These are phyloP conservation scores for Rhagoletis pomonella DNA, from an alignment of 1,140 invertebrate genomes.

Conservation along the genomic window DNA sequence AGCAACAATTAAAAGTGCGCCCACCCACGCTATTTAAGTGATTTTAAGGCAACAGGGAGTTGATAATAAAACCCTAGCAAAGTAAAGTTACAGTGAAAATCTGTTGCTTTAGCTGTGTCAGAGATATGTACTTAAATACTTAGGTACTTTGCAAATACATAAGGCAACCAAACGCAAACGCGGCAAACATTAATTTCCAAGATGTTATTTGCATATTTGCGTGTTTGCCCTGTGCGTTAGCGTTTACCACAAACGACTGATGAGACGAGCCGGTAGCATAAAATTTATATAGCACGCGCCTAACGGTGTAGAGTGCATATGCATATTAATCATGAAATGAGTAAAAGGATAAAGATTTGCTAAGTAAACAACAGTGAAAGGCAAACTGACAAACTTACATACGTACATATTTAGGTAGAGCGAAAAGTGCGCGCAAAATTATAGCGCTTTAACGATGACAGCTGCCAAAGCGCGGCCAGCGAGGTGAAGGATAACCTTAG, in stretches of 20 bases:
- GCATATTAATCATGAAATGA: slow-evolving; percentile 14
- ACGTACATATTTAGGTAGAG: neutral
- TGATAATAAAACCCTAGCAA: too few species aligned
- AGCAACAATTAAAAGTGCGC: slow-evolving; percentile 33
- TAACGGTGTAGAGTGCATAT: neutral
- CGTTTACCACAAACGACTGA: neutral
- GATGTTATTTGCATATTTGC: slow-evolving; percentile 35
- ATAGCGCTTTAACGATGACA: neutral
- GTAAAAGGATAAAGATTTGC: slow-evolving; percentile 32
- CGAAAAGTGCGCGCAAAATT: neutral
- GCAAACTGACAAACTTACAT: neutral
- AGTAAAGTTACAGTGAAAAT: too few species aligned
- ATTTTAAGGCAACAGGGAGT: slow-evolving; percentile 4
- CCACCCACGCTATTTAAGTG: neutral
- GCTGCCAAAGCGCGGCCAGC: neutral
- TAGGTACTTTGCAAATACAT: neutral
- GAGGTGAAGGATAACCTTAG: neutral
- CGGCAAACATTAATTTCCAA: neutral
- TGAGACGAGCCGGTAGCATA: neutral
- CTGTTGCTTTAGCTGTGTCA: too few species aligned
- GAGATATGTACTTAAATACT: neutral
- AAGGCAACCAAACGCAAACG: neutral
- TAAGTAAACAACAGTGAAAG: neutral
- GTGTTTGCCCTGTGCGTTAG: neutral
- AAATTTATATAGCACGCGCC: neutral